These are phyloP conservation scores for Sphenopsis melanotis DNA, from an alignment of 2,797 vertebrate genomes.

Conservation along the genomic window DNA sequence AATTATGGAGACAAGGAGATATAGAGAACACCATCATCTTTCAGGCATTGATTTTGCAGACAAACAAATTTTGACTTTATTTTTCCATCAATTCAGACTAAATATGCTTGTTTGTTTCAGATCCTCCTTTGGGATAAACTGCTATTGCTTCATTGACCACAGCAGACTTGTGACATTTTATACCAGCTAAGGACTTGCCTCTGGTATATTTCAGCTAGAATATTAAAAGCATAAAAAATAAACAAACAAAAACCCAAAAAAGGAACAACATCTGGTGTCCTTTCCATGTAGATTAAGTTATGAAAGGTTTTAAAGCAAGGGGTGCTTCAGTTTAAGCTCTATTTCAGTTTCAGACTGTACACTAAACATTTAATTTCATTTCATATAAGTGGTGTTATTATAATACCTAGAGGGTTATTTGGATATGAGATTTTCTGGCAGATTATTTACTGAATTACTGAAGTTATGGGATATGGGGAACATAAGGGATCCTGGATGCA, in stretches of 20 bases:
- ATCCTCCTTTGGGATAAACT: neutral
- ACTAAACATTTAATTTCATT: neutral
- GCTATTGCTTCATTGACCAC: neutral
- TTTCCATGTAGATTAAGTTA: neutral
- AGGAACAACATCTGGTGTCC: neutral
- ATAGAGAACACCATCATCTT: neutral
- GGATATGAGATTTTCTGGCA: neutral
- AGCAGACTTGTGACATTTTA: neutral
- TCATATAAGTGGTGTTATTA: neutral
- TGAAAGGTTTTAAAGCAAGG: neutral
- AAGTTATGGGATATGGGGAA: neutral
- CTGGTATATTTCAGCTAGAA: neutral
- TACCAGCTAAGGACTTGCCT: neutral
- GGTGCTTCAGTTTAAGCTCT: neutral
- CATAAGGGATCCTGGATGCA: neutral
- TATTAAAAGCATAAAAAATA: neutral
- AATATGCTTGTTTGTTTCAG: neutral
- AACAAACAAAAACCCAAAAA: neutral
- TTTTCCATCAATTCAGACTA: neutral
- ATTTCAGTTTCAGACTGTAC: neutral
- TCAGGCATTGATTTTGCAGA: neutral
- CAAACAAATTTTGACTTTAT: neutral
- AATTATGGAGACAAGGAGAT: neutral
- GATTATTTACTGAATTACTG: neutral
- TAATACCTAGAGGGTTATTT: neutral